Evolutionary conservation across 2,888 invertebrate species (phyloP).

Genomic region (Tetragonisca angustula): DNA sequence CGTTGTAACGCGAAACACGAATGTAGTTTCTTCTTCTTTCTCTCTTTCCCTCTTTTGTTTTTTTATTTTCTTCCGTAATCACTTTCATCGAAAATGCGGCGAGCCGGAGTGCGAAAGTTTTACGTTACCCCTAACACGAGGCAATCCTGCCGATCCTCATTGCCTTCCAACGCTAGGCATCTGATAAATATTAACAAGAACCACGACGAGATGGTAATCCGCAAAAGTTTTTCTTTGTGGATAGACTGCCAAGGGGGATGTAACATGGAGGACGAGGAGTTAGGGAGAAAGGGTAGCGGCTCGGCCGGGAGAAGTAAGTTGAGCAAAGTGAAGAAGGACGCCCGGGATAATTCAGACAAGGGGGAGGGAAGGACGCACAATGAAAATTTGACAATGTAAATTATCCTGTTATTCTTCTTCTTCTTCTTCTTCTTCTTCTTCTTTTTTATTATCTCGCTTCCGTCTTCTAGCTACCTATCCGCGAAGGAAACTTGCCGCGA

Average conservation of each 20-base stretch:
- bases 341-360: slow-evolving; percentile 54
- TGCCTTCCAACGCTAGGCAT: slow-evolving; percentile 70
- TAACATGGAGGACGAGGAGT: slow-evolving; percentile 48
- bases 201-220: slow-evolving; percentile 80
- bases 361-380: slow-evolving; percentile 41
- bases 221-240: slow-evolving; percentile 76
- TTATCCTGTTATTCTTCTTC: slow-evolving; percentile 77
- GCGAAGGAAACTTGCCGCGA: slow-evolving; percentile 29
- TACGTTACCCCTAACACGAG: slow-evolving; percentile 57
- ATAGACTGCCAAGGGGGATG: slow-evolving; percentile 70
- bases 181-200: slow-evolving; percentile 82
- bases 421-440: background rate
- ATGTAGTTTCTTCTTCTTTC: slow-evolving; percentile 43
- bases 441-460: slow-evolving; percentile 63
- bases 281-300: slow-evolving; percentile 23
- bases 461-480: slow-evolving; percentile 38
- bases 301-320: slow-evolving; percentile 34
- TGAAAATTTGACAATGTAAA: slow-evolving; percentile 77
- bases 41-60: no score
- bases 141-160: slow-evolving; percentile 64
- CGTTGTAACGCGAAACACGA: slow-evolving; percentile 34
- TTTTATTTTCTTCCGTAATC: slow-evolving; percentile 60
- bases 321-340: slow-evolving; percentile 48
- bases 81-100: slow-evolving; percentile 67
- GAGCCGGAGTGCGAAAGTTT: slow-evolving; percentile 75